Evolutionary conservation across 2,888 invertebrate species (phyloP).

Genomic region (Thumatha senex): DNA sequence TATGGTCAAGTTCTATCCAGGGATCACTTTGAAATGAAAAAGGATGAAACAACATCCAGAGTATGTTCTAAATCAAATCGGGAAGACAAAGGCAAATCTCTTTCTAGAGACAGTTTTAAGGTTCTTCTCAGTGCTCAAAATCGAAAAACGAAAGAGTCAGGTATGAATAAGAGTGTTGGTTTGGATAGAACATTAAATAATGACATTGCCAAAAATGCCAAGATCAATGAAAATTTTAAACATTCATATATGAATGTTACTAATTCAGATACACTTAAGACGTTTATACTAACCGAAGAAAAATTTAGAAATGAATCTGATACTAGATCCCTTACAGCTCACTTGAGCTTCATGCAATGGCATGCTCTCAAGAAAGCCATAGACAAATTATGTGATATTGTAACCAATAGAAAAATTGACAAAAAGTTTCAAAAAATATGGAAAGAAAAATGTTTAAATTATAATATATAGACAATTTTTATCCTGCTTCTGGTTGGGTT

Average conservation of each 20-base stretch:
- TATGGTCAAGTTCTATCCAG: constrained; percentile 52
- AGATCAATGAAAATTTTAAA: constrained; percentile 12
- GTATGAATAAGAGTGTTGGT: too few species aligned
- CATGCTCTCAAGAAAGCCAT: constrained; percentile 71
- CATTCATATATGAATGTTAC: constrained; percentile 56
- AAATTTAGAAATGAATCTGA: constrained; percentile 55
- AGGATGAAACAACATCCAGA: neutral
- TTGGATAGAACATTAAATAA: too few species aligned
- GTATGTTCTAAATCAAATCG: neutral
- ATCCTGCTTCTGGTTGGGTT: too few species aligned
- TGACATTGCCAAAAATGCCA: too few species aligned
- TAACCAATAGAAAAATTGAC: constrained; percentile 60
- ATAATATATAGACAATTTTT: constrained; percentile 57
- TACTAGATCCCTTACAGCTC: constrained; percentile 55
- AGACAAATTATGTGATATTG: constrained; percentile 48
- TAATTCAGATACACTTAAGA: constrained; percentile 48
- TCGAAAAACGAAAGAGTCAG: constrained; percentile 12
- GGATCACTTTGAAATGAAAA: constrained; percentile 44
- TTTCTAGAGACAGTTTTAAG: constrained; percentile 28
- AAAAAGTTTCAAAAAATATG: constrained; percentile 68
- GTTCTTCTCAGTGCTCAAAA: constrained; percentile 14
- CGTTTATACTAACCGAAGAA: constrained; percentile 67
- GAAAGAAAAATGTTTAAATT: constrained; percentile 72
- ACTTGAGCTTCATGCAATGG: constrained; percentile 83
- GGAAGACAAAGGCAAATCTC: neutral